Evolutionary conservation across 1,140 invertebrate genomes (phyloP), one percentile per base, ranked within the genome.

Genomic region (Solenopsis invicta): DNA sequence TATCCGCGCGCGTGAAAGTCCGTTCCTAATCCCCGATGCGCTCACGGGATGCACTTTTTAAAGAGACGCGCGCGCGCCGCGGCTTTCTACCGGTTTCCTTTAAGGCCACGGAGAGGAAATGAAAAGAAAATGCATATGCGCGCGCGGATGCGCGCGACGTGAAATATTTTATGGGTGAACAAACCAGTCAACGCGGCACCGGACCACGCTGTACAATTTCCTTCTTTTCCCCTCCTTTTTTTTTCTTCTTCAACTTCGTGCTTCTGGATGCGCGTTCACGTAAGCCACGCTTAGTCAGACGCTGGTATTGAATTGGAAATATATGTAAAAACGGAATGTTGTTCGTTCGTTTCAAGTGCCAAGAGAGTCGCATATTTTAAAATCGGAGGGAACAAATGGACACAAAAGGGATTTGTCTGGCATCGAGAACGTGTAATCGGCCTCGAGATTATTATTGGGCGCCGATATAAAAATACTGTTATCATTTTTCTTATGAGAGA

Each of bases 51-150:
- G 89, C 88, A 81, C 88, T 87, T 89, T 87, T 90, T 75, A 89
- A 89, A 64, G 59, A 69, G 41, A 69, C 71, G 64, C 62, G 80
- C 85, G 78, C 45, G 69, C 66, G 50, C 56, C 50, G 80, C 71
- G 61, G 89, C 89, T 90, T 90, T 90, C 89, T 90, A 90, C 34
- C 89, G 88, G 86, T 90, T 90, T 90, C 89, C 89, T 90, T 89
- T 84, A 82, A 88, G 54, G 62, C 56, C 18, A 8, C 29, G 48
- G n/a, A 45, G 64, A 76, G 64, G 64, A 67, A 67, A 48, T 34
- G 54, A 69, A 59, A 82, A 69, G 86, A 76, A 85, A 87, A 87
- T 72, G 56, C 37, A 13, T 52, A n/a, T 21, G 29, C 29, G 54
- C 59, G 18, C 54, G 37, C 12, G n/a, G 12, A 37, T 34, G 13